Percentiles rank a stretch among this genome's conserved stretches.
These are phyloP conservation scores for Gadopsis marmoratus DNA, from an alignment of 2,797 vertebrate genomes.

Conservation along the genomic window DNA sequence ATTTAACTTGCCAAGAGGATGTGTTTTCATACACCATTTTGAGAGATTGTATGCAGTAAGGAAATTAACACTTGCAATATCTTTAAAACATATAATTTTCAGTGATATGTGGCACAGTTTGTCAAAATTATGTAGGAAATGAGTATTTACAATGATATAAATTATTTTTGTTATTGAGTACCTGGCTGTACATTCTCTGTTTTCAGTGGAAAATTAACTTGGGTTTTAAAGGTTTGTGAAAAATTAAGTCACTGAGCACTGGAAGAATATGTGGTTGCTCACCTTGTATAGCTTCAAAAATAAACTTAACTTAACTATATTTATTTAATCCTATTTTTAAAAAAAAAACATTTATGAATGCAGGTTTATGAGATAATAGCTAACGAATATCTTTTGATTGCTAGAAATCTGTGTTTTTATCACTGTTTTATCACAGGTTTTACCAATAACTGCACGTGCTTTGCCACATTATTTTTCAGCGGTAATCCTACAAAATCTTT, in stretches of 20 bases:
- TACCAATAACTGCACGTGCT: neutral
- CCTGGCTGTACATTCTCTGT: neutral
- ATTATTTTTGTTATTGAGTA: neutral
- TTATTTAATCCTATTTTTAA: too few species aligned
- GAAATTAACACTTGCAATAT: neutral
- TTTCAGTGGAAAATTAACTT: slow-evolving; percentile 22
- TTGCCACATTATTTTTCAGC: neutral
- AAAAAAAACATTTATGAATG: neutral
- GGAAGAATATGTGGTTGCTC: too few species aligned
- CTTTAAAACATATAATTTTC: neutral
- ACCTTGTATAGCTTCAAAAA: too few species aligned
- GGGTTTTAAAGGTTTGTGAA: too few species aligned
- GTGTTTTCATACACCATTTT: neutral
- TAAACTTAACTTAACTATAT: too few species aligned
- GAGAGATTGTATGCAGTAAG: neutral
- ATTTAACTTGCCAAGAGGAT: neutral
- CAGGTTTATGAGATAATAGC: neutral
- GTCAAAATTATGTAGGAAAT: neutral
- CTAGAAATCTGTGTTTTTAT: neutral
- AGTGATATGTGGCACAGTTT: neutral
- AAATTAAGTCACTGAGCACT: too few species aligned
- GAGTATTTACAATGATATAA: neutral
- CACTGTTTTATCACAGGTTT: neutral
- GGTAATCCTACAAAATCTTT: neutral
- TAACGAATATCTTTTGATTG: neutral